Conservation (phyloP, 2,888 invertebrate genomes). For the Cheilosia vulpina region DNA sequence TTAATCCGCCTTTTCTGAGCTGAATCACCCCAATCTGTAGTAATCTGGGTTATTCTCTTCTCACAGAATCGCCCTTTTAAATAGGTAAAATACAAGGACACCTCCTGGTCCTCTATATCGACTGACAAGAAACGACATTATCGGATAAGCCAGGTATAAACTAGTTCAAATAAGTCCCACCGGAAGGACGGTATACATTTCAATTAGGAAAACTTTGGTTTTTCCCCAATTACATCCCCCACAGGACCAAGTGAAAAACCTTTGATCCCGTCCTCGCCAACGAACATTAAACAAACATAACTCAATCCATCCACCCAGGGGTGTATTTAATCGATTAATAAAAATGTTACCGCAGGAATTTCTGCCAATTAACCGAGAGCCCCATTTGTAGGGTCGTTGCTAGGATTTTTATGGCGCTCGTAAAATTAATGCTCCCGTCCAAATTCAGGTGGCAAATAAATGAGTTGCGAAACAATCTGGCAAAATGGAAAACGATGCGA, state of each 20-base stretch:
- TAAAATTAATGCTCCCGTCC: constrained; percentile 4
- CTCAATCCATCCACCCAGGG: constrained; percentile 17
- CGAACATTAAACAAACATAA: constrained; percentile 13
- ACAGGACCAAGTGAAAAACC: constrained; percentile 7
- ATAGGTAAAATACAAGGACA: background rate
- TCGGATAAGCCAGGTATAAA: too few relatives aligned
- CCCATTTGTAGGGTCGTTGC: background rate
- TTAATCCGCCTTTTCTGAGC: too few relatives aligned
- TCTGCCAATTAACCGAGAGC: constrained; percentile 22
- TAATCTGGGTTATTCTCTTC: too few relatives aligned
- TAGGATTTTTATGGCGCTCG: constrained; percentile 37
- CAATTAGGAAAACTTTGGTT: constrained; percentile 35
- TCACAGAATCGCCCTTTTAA: background rate
- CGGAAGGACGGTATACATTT: constrained; percentile 11
- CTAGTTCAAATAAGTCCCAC: background rate
- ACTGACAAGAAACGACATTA: too few relatives aligned
- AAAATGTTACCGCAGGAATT: constrained; percentile 18
- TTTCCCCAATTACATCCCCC: constrained; percentile 4
- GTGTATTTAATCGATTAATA: constrained; percentile 23
- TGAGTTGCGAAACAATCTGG: constrained; percentile 13
- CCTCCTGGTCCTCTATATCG: too few relatives aligned
- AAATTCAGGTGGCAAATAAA: constrained; percentile 25
- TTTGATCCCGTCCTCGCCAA: background rate
- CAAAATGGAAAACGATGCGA: constrained; percentile 8
- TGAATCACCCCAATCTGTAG: too few relatives aligned